A percentile compares a stretch with the other conserved stretches of the same genome.
These are phyloP conservation scores for Meandrusa payeni DNA, from an alignment of 2,888 invertebrate species.

Conservation along the genomic window DNA sequence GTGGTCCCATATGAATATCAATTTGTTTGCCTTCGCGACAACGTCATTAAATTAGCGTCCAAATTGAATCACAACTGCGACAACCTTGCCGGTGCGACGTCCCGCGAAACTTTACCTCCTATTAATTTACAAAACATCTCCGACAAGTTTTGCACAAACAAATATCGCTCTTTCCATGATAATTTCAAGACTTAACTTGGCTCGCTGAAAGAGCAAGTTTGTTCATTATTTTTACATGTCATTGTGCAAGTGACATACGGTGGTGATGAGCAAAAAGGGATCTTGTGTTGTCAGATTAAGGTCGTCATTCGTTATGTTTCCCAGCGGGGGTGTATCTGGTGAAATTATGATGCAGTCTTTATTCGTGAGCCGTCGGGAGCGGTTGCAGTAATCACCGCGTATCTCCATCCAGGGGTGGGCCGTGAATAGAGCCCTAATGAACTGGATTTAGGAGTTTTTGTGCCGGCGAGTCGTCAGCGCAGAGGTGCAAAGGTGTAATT, in stretches of 20 bases:
- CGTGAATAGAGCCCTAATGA: slow-evolving; percentile 80
- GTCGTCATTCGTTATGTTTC: slow-evolving; percentile 50
- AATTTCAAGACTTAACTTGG: slow-evolving; percentile 55
- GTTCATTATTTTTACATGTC: slow-evolving; percentile 81
- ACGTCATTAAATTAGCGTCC: slow-evolving; percentile 80
- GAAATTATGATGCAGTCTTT: slow-evolving; percentile 81
- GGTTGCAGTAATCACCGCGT: slow-evolving; percentile 81
- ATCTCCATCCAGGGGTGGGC: slow-evolving; percentile 79
- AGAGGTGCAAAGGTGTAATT: slow-evolving; percentile 77
- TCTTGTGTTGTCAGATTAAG: slow-evolving; percentile 53
- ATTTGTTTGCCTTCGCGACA: slow-evolving; percentile 74
- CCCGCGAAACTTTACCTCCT: slow-evolving; percentile 78
- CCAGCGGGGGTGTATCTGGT: slow-evolving; percentile 71
- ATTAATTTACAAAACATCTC: slow-evolving; percentile 80
- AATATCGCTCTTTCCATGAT: slow-evolving; percentile 48
- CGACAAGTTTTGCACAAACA: slow-evolving; percentile 39
- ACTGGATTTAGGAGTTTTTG: slow-evolving; percentile 82
- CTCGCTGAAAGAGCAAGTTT: slow-evolving; percentile 55
- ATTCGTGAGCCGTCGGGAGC: slow-evolving; percentile 81
- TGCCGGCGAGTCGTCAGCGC: slow-evolving; percentile 73
- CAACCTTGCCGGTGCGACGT: slow-evolving; percentile 75
- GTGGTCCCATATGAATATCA: slow-evolving; percentile 79
- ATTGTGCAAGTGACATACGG: slow-evolving; percentile 75
- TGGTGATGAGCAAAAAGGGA: slow-evolving; percentile 48
- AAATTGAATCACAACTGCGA: slow-evolving; percentile 81